Evolutionary conservation across 1,140 invertebrate species (phyloP), one percentile per base, ranked within the genome.

Genomic region (Mercenaria mercenaria): DNA sequence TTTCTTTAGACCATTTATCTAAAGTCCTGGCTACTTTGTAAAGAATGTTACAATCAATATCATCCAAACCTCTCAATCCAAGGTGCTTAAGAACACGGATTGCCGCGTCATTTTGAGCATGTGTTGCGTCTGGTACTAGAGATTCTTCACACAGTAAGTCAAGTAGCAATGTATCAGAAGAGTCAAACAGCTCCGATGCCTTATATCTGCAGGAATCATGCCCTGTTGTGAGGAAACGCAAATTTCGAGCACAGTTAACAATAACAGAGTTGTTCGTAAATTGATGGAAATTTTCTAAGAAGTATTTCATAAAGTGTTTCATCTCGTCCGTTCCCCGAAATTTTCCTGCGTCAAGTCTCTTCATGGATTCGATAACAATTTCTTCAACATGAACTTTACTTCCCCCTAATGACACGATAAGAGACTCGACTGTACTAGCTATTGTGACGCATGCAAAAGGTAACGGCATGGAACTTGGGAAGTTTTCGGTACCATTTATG

Each of bases 281-380:
- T 37, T 37, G n/a, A n/a, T 56, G 18, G 32, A 74, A 74, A 26
- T 56, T 72, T 0, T n/a, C 29, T 1, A 84, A 47, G 29, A 84
- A 67, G 47, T 69, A 84, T 50, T 84, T 13, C 81, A 84, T 84
- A 37, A 84, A 84, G 20, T 20, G 32, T 18, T 15, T 3, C 13
- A 69, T 32, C 29, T 84, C 81, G 0, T n/a, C 15, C 11, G 15
- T 39, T 32, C 41, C n/a, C 6, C 20, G 13, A 18, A 20, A 10
- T 4, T 11, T 64, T 6, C 26, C n/a, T 0, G 13, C 20, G 0
- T 52, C 39, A 13, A 79, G 34, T 8, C 1, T 26, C 39, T 83
- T 43, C 1, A 83, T 41, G 11, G 11, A 64, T 29, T 41, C 61
- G 8, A 29, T 23, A 41, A 69, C 43, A 26, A 83, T 20, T 32